Conservation (phyloP, 2,888 invertebrate genomes). For the Unio delphinus region DNA sequence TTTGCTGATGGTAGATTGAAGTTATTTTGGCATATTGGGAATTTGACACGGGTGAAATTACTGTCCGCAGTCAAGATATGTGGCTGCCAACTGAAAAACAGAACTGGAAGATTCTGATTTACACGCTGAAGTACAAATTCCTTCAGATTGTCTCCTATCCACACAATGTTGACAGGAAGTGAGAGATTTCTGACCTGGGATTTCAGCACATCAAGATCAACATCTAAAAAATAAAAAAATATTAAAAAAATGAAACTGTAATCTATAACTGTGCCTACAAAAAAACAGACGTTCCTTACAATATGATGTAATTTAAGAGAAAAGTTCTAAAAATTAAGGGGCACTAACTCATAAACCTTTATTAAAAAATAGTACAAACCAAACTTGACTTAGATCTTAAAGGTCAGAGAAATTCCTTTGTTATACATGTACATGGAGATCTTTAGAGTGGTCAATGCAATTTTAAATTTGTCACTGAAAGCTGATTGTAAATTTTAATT, state of each 20-base stretch:
- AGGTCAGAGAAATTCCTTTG: too few species aligned
- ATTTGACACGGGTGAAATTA: constrained; percentile 76
- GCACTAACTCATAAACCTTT: too few species aligned
- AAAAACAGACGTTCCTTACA: neutral
- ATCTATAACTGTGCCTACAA: neutral
- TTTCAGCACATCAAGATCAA: constrained; percentile 55
- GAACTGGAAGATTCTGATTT: constrained; percentile 71
- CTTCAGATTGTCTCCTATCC: constrained; percentile 78
- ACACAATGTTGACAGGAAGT: constrained; percentile 79
- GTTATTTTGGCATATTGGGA: constrained; percentile 77
- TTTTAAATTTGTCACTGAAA: too few species aligned
- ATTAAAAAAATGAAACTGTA: neutral
- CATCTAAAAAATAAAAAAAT: constrained; percentile 42
- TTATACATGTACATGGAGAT: too few species aligned
- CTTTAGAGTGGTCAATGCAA: too few species aligned
- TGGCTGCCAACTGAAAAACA: constrained; percentile 81
- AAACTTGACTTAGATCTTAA: too few species aligned
- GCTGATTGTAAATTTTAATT: too few species aligned
- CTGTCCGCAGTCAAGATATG: constrained; percentile 73
- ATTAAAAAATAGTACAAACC: too few species aligned
- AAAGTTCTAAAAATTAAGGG: neutral
- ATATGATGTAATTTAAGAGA: too few species aligned
- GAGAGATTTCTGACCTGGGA: constrained; percentile 77
- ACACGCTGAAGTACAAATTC: constrained; percentile 63
- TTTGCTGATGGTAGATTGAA: constrained; percentile 56